Percentiles rank a stretch among this genome's conserved stretches.
Evolutionary conservation across 2,797 vertebrate genomes (phyloP).

Genomic region (Alcedo atthis): DNA sequence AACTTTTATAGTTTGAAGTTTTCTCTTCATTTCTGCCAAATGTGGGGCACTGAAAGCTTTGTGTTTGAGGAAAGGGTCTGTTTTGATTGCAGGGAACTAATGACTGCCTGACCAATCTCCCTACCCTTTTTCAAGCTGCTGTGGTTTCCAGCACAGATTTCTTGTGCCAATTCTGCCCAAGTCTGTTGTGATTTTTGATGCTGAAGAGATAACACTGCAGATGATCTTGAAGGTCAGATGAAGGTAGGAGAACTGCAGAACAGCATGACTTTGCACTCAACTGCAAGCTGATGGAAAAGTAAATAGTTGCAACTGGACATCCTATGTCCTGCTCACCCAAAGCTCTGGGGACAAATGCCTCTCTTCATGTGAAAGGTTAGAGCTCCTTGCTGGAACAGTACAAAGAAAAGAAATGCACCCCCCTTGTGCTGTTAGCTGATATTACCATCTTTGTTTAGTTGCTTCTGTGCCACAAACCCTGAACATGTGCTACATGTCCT

Average conservation of each 20-base stretch:
- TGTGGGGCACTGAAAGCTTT: background rate
- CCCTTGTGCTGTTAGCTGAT: conserved; percentile 66
- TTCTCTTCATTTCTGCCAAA: background rate
- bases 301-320: conserved; percentile 56
- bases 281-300: conserved; percentile 52
- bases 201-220: conserved; percentile 41
- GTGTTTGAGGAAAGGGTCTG: background rate
- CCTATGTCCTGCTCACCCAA: conserved; percentile 42
- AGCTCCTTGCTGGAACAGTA: conserved; percentile 44
- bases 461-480: conserved; percentile 72
- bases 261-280: conserved; percentile 34
- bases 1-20: background rate
- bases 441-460: conserved; percentile 70
- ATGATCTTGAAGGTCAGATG: conserved; percentile 62
- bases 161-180: conserved; percentile 12
- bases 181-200: conserved; percentile 38
- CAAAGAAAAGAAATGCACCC: conserved; percentile 65
- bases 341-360: conserved; percentile 31
- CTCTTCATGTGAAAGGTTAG: conserved; percentile 50
- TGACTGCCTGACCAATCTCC: background rate
- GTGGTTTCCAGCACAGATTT: conserved; percentile 26
- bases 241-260: conserved; percentile 43
- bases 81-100: background rate
- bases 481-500: conserved; percentile 78
- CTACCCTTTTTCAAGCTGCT: background rate